Base-by-base conservation (phyloP, 2,888 invertebrate genomes). In the Drosophila villosipedis region DNA sequence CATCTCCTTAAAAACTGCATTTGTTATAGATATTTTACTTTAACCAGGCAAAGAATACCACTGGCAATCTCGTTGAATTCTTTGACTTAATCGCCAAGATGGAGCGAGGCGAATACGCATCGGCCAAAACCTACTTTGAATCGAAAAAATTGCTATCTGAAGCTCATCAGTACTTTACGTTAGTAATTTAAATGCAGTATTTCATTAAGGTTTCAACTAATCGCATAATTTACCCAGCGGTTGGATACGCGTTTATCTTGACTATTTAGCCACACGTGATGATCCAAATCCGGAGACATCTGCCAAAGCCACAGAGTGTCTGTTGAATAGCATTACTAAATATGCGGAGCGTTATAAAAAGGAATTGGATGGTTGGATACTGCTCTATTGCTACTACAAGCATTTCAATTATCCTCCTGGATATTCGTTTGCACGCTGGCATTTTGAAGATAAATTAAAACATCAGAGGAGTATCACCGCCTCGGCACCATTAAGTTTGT, bases 301-400 rank as follows among this genome's bases (percentile, higher is more conserved):
- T 10, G 30, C 39, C 22, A 78, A 81, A 55, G 89, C 87, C 6
- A 76, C 65, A 4, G 91, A 91, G 58, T 78, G 86, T 30, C 68
- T 92, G 0, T 57, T 92, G 37, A 72, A 70, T 7, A 67, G 63
- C 28, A 72, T 92, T 19, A 58, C 37, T 0, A 6, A 50, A 1
- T 88, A 69, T 57, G 66, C 78, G 3, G 71, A 76, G 4, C 33
- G 7, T 12, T 19, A 82, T 70, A 25, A 39, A 0, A 16, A 31
- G 0, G 73, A 82, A 1, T 58, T 73, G n/a, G 79, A 86, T 31
- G 83, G 76, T 14, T 92, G 91, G 91, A 81, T 91, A 52, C 37
- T 92, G 12, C 71, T 92, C 1, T 82, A 85, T 62, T 91, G 92
- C 49, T 76, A 91, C 14, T 92, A 91, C 37, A 89, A 78, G 47